Evolutionary conservation across 2,797 vertebrate species (phyloP).

Genomic region (Synanceia verrucosa): DNA sequence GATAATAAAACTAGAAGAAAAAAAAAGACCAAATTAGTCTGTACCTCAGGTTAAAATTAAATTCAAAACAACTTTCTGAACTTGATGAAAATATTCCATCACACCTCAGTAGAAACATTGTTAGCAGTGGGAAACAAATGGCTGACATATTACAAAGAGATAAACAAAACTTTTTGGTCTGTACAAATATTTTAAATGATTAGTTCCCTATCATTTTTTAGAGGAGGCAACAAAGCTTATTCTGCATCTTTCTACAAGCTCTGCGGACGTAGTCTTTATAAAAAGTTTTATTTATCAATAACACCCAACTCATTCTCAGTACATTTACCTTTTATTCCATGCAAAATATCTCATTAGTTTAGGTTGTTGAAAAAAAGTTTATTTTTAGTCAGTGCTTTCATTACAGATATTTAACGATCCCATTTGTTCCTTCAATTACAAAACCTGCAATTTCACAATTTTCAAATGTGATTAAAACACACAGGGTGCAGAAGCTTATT

Average conservation of each 20-base stretch:
- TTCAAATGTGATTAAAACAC: neutral
- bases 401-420: neutral
- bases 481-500: neutral
- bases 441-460: slow-evolving; percentile 8
- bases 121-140: no score
- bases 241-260: no score
- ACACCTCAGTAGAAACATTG: no score
- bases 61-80: neutral
- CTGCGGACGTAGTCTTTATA: no score
- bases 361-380: neutral
- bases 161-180: no score
- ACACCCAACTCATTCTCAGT: neutral
- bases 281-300: no score
- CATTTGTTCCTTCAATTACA: neutral
- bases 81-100: no score
- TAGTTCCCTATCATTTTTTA: no score
- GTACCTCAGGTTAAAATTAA: neutral
- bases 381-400: slow-evolving; percentile 6
- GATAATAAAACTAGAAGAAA: slow-evolving; percentile 79
- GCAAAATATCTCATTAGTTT: neutral
- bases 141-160: no score
- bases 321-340: no score
- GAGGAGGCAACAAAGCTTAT: no score
- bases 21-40: neutral
- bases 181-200: no score